Evolutionary conservation across 64 coral and sea anemone genomes (phyloP).

Genomic region (Pocillopora verrucosa): DNA sequence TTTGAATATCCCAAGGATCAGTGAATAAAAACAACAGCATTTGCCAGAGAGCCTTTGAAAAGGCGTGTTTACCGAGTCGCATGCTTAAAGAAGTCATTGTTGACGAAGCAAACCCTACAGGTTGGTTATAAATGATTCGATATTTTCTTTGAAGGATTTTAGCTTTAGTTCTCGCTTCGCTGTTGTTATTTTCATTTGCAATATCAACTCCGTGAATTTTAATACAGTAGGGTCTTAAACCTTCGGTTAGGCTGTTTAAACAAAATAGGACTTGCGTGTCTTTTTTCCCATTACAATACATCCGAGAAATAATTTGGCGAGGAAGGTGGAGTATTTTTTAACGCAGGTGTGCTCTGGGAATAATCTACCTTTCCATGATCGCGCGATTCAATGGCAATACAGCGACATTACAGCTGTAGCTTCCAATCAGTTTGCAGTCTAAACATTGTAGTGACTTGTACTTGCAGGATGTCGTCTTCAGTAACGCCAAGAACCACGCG

Average conservation of each 20-base stretch:
- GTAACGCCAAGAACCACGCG: conserved; percentile 21
- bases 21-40: conserved; percentile 32
- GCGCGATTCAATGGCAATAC: neutral
- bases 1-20: conserved; percentile 35
- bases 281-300: neutral
- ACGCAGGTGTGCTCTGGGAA: neutral
- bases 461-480: conserved; percentile 20
- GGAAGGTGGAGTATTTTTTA: neutral
- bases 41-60: neutral
- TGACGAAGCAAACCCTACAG: neutral
- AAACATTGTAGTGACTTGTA: neutral
- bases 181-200: neutral
- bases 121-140: neutral
- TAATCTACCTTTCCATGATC: neutral
- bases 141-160: neutral
- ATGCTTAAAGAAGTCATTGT: neutral
- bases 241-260: neutral
- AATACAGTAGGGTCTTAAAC: neutral
- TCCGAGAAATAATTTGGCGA: neutral
- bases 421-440: neutral
- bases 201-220: neutral
- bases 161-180: neutral
- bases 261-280: neutral
- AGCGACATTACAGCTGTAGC: neutral
- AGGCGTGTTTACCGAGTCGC: conserved; percentile 23